phyloP scores from a whole-genome alignment of 2,888 invertebrate genomes.

The Drosophila cracens region DNA sequence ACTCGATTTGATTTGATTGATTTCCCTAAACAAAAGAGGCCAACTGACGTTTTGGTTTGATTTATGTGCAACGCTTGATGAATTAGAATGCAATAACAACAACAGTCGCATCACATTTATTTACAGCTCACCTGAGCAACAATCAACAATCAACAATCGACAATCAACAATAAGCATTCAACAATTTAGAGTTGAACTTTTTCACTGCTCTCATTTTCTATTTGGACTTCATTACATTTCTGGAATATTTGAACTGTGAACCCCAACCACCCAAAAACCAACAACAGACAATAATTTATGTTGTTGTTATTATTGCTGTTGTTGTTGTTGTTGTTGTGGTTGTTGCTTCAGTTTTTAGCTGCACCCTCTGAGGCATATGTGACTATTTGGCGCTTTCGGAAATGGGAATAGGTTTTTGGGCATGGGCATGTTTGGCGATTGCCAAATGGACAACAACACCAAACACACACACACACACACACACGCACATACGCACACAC shows the following conservation, averaged over 20 bases:
- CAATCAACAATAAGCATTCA: slow-evolving; percentile 9
- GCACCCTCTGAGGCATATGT: slow-evolving; percentile 32
- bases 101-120: slow-evolving; percentile 21
- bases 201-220: slow-evolving; percentile 27
- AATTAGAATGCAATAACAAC: slow-evolving; percentile 49
- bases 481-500: neutral
- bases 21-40: slow-evolving; percentile 21
- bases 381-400: slow-evolving; percentile 39
- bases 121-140: slow-evolving; percentile 36
- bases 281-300: neutral
- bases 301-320: slow-evolving; percentile 1
- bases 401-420: slow-evolving; percentile 18
- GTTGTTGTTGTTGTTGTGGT: slow-evolving; percentile 5
- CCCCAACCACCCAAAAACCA: slow-evolving; percentile 13
- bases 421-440: slow-evolving; percentile 30
- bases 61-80: slow-evolving; percentile 64
- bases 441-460: slow-evolving; percentile 46
- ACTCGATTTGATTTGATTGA: slow-evolving; percentile 28
- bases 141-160: slow-evolving; percentile 5
- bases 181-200: slow-evolving; percentile 49
- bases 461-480: slow-evolving; percentile 7
- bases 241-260: slow-evolving; percentile 37
- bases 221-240: slow-evolving; percentile 60
- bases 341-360: slow-evolving; percentile 37
- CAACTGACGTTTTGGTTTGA: slow-evolving; percentile 62